Percentiles rank a stretch among this genome's conserved stretches.
These are phyloP conservation scores for Heloderma charlesbogerti DNA, from an alignment of 2,113 vertebrate species.

Conservation along the genomic window DNA sequence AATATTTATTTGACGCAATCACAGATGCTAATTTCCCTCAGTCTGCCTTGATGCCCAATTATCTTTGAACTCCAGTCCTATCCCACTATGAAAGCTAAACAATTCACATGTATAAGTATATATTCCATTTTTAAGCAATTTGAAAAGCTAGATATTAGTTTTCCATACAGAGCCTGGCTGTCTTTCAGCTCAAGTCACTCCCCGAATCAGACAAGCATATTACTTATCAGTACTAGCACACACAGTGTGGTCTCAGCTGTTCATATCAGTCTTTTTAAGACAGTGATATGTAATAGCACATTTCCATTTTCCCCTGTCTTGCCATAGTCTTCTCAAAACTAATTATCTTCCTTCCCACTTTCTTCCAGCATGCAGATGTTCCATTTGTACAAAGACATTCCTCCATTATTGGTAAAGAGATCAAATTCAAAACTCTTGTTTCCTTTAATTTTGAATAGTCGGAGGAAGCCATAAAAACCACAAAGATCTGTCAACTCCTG, in stretches of 20 bases:
- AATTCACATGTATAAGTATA: background rate
- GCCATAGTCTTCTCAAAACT: background rate
- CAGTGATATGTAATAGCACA: background rate
- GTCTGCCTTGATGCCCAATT: background rate
- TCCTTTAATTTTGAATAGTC: conserved; percentile 23
- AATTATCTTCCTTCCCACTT: background rate
- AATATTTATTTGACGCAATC: background rate
- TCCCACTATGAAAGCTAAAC: background rate
- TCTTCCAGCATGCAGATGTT: conserved; percentile 12
- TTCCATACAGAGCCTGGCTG: background rate
- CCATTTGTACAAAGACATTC: background rate
- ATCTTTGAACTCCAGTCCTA: background rate
- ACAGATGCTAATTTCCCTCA: background rate
- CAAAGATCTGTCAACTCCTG: background rate
- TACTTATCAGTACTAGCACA: background rate
- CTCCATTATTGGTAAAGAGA: background rate
- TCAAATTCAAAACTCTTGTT: background rate
- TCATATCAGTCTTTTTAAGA: background rate
- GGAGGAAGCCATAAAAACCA: background rate
- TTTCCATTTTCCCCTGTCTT: background rate
- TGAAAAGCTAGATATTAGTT: background rate
- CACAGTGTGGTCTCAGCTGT: background rate
- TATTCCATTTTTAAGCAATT: background rate
- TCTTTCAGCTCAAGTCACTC: conserved; percentile 23
- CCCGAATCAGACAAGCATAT: background rate